Evolutionary conservation across 2,113 vertebrate species (phyloP).

Genomic region (Ursus arctos): DNA sequence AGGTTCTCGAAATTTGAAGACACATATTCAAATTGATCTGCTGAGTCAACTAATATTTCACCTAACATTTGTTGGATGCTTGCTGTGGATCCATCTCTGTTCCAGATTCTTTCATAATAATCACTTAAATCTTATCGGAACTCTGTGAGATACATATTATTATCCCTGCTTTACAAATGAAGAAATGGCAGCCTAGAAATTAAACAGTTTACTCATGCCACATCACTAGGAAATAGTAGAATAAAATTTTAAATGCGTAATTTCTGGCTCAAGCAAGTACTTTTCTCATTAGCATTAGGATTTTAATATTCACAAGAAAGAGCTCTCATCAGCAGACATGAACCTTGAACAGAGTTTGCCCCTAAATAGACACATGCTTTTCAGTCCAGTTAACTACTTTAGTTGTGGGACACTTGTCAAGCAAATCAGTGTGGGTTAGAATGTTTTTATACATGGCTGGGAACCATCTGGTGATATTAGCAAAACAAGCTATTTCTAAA

Average conservation of each 20-base stretch:
- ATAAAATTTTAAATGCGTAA: not conserved
- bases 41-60: not conserved
- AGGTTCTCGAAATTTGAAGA: constrained; percentile 40
- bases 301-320: not conserved
- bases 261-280: not conserved
- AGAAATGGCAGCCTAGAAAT: constrained; percentile 6
- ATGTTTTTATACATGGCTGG: constrained; percentile 85
- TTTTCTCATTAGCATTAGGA: not conserved
- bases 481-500: constrained; percentile 88
- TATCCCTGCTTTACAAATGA: not conserved
- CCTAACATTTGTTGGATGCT: not conserved
- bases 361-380: not conserved
- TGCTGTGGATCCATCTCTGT: not conserved
- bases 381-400: constrained; percentile 52
- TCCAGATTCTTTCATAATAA: constrained; percentile 26
- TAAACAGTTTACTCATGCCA: not conserved
- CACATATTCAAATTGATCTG: not conserved
- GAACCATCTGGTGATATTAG: constrained; percentile 84
- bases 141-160: not conserved
- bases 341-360: not conserved
- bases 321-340: not conserved
- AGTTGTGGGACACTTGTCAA: constrained; percentile 79
- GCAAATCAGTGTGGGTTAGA: constrained; percentile 78
- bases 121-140: not conserved
- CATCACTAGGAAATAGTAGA: not conserved